Evolutionary conservation across 1,140 invertebrate genomes (phyloP), one percentile per base, ranked within the genome.

Genomic region (Drosophila novamexicana): DNA sequence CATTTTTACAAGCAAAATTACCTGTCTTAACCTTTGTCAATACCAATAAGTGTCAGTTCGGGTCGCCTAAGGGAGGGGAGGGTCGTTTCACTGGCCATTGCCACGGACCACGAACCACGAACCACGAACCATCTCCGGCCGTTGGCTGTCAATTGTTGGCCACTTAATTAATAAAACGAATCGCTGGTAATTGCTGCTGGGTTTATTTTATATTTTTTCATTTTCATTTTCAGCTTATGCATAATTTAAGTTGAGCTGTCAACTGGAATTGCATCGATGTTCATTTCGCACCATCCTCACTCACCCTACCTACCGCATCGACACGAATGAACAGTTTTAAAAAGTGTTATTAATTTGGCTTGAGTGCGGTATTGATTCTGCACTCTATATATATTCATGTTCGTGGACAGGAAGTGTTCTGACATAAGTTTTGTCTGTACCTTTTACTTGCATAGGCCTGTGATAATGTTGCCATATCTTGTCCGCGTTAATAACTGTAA

Each of bases 231-330:
- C 34, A 47, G 50, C 49, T 63, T 44, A 49, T 81, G 37, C 79
- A 85, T 86, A 68, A 86, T 81, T 86, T 50, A 86, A 81, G 75
- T 68, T 44, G 34, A 54, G 50, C 63, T 72, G 78, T 64, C 64
- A 76, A 58, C 64, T 75, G 53, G 68, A 69, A 34, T 56, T 18
- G 18, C 18, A 40, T 54, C 6, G 18, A 9, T 45, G 14, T 12
- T 9, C 40, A 2, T 14, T 40, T 40, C 34, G 9, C 7, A 6
- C 22, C 53, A 2, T 0, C 22, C 22, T 29, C 22, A 10, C 14
- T 32, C 36, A 18, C 10, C 9, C 7, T 14, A 14, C 9, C 8
- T 49, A 4, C 8, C 40, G 40, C 1, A n/a, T 10, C 29, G 18
- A 8, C 45, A 50, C 52, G 49, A 40, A 56, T 18, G 56, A 54